Evolutionary conservation across 2,888 invertebrate genomes (phyloP).

Genomic region (Megalurothrips usitatus): DNA sequence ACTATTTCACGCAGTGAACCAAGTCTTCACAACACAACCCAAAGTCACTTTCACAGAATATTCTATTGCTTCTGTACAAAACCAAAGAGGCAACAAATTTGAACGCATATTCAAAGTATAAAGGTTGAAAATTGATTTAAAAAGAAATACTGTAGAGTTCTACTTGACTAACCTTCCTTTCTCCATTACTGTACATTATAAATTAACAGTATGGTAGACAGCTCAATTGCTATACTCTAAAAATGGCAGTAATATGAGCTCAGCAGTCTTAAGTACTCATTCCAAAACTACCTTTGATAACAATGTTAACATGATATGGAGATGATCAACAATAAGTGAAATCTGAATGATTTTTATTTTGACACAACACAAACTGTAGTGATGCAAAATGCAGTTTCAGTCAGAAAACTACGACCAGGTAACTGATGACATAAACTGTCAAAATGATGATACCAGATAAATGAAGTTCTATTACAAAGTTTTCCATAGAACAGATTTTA

Average conservation of each 20-base stretch:
- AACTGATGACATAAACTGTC: no score
- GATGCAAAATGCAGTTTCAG: no score
- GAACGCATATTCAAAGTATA: background rate
- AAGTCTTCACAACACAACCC: background rate
- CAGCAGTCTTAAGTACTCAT: slow-evolving; percentile 11
- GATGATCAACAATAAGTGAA: background rate
- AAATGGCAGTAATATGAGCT: slow-evolving; percentile 15
- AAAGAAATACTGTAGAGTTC: slow-evolving; percentile 1
- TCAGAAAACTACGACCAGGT: no score
- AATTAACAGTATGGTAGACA: slow-evolving; percentile 1
- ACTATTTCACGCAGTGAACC: background rate
- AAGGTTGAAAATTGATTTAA: background rate
- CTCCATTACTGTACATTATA: background rate
- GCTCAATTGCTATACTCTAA: background rate
- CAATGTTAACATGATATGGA: slow-evolving; percentile 8
- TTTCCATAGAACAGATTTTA: no score
- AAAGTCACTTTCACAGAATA: background rate
- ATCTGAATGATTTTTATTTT: no score
- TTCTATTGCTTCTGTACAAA: background rate
- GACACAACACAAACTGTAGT: no score
- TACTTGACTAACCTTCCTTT: background rate
- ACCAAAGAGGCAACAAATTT: background rate
- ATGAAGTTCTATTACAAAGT: no score
- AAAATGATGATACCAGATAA: no score
- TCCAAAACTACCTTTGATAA: background rate